Base-by-base conservation (phyloP, 2,888 invertebrate species). In the Euclidia mi region DNA sequence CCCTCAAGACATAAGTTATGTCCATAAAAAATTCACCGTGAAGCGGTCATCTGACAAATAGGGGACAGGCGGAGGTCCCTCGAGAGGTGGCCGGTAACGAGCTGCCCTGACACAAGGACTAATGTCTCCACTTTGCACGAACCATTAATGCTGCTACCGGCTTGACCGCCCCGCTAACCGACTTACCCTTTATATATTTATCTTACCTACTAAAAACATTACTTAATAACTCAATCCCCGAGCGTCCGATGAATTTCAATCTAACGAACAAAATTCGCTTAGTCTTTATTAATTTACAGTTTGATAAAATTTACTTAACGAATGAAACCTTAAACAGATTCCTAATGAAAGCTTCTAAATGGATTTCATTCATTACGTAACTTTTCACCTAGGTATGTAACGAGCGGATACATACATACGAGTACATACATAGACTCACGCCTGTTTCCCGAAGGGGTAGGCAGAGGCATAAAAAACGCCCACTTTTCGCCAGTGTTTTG, bases 51-150 rank as follows among this genome's bases (percentile, higher is more conserved):
- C 70, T 80, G 80, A 86, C 82, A 84, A 85, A 88, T 85, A 78
- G 79, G 76, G 78, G 71, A 78, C 76, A 73, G 65, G 67, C 71
- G 71, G 71, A 69, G 78, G 76, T 83, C 88, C 81, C 86, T 41
- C 40, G 85, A 75, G 86, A 72, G 75, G 59, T 71, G 79, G 63
- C 71, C 74, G 64, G 73, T 82, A 88, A 87, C 85, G 84, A 88
- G 81, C 70, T 66, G 62, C 78, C 67, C 71, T 53, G 77, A 62
- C 78, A 73, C 76, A 70, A 46, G 58, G 71, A 80, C 76, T 85
- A 85, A 89, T 87, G 79, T 71, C 69, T 73, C 75, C 80, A 81
- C 83, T 87, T 86, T 82, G 79, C 85, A 79, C 84, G 80, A 78
- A 81, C 83, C 85, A 81, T 85, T 82, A 81, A 69, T 67, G 79